Conservation (phyloP, 30 jellyfish, hydroid and myxozoan species). For the Aurelia sp. region DNA sequence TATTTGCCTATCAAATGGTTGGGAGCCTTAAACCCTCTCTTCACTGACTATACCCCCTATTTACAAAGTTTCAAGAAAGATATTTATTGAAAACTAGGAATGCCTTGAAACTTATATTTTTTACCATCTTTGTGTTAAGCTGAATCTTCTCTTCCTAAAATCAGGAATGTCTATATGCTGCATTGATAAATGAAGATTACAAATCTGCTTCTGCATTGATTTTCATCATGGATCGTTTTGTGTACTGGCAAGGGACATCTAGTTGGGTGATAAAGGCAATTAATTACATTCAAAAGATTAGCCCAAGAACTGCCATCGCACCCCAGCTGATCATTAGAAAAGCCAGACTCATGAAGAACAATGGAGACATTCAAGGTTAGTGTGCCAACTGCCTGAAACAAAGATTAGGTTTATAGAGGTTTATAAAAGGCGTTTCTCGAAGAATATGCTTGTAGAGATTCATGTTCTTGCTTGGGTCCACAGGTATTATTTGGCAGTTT, state of each 20-base stretch:
- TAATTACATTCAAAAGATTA: conserved; percentile 16
- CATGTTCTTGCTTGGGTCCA: no score
- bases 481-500: no score
- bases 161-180: conserved; percentile 69
- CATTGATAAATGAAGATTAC: conserved; percentile 49
- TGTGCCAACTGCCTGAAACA: no score
- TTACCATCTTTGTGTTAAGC: background rate
- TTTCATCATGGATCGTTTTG: conserved; percentile 74
- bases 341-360: conserved; percentile 58
- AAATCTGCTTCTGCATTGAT: conserved; percentile 50
- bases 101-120: background rate
- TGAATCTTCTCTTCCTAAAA: background rate
- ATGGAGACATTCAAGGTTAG: conserved; percentile 74
- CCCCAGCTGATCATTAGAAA: conserved; percentile 71
- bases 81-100: no score
- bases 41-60: background rate
- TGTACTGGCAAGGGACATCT: conserved; percentile 71
- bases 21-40: no score
- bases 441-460: no score
- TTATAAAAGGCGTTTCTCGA: no score
- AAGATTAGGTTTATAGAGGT: no score
- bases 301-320: conserved; percentile 68
- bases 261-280: conserved; percentile 15
- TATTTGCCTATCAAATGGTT: no score
- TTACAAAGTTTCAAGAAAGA: no score